Percentiles rank a stretch among this genome's conserved stretches.
phyloP scores from a whole-genome alignment of 1,140 invertebrate species.

The Drosophila pandora region DNA sequence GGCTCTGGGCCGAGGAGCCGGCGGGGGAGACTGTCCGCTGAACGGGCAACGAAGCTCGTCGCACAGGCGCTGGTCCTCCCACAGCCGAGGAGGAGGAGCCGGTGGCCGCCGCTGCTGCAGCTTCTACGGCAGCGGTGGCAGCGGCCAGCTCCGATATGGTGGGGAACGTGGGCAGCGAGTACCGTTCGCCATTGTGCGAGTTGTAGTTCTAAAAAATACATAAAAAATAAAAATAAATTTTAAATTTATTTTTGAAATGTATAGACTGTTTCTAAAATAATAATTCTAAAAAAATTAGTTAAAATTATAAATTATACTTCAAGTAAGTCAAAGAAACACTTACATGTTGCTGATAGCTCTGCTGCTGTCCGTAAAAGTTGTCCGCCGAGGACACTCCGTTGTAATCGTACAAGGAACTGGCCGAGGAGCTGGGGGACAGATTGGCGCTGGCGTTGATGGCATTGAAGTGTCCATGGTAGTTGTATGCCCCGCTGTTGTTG shows the following conservation, averaged over 20 bases:
- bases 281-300: background rate
- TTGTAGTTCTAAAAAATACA: slow-evolving; percentile 54
- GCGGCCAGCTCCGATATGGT: slow-evolving; percentile 86
- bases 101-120: slow-evolving; percentile 25
- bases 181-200: slow-evolving; percentile 84
- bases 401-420: slow-evolving; percentile 71
- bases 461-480: slow-evolving; percentile 76
- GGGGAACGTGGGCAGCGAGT: slow-evolving; percentile 87
- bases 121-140: slow-evolving; percentile 81
- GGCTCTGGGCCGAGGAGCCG: slow-evolving; percentile 85
- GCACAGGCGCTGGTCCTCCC: slow-evolving; percentile 85
- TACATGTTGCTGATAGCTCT: slow-evolving; percentile 71
- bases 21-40: slow-evolving; percentile 91
- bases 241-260: background rate
- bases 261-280: background rate
- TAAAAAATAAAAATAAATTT: background rate
- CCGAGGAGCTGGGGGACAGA: slow-evolving; percentile 70
- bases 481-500: slow-evolving; percentile 60
- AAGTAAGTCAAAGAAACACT: slow-evolving; percentile 19
- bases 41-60: slow-evolving; percentile 89
- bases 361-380: slow-evolving; percentile 58
- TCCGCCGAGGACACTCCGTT: slow-evolving; percentile 51
- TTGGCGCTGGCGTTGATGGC: slow-evolving; percentile 69
- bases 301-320: too few species aligned
- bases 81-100: slow-evolving; percentile 67